phyloP scores from a whole-genome alignment of 1,140 invertebrate genomes.

The Homalodisca vitripennis region DNA sequence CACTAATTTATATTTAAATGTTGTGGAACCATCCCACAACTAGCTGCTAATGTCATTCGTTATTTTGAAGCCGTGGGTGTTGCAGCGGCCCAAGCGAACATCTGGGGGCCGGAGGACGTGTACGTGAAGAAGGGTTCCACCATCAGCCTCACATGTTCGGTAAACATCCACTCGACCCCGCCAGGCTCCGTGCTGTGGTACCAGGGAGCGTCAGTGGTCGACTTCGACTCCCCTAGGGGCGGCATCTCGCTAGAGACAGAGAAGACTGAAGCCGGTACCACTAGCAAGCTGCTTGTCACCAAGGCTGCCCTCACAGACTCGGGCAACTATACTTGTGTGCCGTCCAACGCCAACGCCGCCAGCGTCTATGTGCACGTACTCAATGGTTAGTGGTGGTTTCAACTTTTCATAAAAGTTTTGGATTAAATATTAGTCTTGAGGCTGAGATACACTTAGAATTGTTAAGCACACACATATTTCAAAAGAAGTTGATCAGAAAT shows the following conservation, averaged over 20 bases:
- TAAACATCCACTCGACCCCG: conserved; percentile 82
- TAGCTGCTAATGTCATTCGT: conserved; percentile 14
- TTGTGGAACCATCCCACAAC: too few species aligned
- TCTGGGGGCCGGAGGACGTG: conserved; percentile 80
- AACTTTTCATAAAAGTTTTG: too few species aligned
- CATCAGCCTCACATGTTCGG: conserved; percentile 83
- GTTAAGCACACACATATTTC: too few species aligned
- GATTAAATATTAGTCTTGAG: too few species aligned
- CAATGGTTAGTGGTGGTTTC: conserved; percentile 81
- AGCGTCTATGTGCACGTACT: conserved; percentile 86
- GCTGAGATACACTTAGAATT: too few species aligned
- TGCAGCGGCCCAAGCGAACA: conserved; percentile 80
- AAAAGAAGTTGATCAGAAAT: too few species aligned
- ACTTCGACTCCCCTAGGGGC: conserved; percentile 79
- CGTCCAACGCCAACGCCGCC: conserved; percentile 82
- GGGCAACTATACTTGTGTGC: conserved; percentile 86
- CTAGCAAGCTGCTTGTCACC: conserved; percentile 84
- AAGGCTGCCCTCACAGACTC: conserved; percentile 82
- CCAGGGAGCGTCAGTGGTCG: conserved; percentile 74
- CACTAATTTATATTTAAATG: too few species aligned
- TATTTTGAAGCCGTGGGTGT: conserved; percentile 24
- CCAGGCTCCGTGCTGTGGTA: conserved; percentile 78
- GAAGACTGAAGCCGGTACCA: conserved; percentile 83
- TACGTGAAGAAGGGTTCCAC: conserved; percentile 89
- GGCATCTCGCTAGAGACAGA: conserved; percentile 89